These are phyloP conservation scores for Barnardius zonarius DNA, from an alignment of 2,113 vertebrate species.

Conservation along the genomic window DNA sequence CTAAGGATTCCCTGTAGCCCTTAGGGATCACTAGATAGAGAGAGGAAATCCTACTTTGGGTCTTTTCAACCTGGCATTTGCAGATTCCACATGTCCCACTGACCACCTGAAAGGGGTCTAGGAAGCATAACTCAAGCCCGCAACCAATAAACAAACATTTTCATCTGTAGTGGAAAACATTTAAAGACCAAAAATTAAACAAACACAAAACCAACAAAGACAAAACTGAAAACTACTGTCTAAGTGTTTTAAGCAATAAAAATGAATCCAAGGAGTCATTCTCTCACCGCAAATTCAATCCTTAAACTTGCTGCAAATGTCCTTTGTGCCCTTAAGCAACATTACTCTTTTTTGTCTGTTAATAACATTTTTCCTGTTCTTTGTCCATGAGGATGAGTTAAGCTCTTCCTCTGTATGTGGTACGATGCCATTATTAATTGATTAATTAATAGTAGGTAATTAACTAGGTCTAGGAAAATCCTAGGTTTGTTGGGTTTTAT, in stretches of 20 bases:
- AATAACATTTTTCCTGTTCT: background rate
- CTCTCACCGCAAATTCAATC: background rate
- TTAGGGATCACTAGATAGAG: background rate
- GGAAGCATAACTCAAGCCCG: background rate
- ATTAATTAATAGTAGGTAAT: background rate
- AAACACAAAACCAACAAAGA: background rate
- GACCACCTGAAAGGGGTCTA: background rate
- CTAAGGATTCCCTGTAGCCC: background rate
- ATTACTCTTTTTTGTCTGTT: background rate
- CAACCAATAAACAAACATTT: background rate
- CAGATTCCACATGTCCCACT: background rate
- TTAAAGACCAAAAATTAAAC: background rate
- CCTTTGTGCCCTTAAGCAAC: background rate
- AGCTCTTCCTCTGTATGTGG: background rate
- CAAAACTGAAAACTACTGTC: background rate
- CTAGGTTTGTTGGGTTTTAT: background rate
- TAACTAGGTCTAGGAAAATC: background rate
- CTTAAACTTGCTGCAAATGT: background rate
- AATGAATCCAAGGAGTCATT: accelerated
- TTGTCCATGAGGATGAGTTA: background rate
- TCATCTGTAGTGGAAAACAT: background rate
- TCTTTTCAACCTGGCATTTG: background rate
- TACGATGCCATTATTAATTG: background rate
- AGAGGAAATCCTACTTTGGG: background rate
- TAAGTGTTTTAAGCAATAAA: background rate